A percentile compares a stretch with the other conserved stretches of the same genome.
Conservation (phyloP, 1,140 invertebrate genomes). For the Dendroctonus ponderosae region DNA sequence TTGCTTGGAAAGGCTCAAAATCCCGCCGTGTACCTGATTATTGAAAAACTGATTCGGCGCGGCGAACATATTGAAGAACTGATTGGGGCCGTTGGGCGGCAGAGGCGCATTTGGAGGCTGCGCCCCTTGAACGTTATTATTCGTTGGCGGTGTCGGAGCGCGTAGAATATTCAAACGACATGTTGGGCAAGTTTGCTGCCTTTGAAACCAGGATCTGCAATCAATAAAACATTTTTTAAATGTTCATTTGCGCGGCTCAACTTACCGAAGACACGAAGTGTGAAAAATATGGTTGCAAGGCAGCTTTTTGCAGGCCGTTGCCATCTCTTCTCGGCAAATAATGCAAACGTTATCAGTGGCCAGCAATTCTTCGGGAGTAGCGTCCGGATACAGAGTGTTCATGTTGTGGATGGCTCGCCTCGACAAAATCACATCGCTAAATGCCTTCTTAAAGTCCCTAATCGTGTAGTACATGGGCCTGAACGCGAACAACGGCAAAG, state of each 20-base stretch:
- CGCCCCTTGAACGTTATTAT: slow-evolving; percentile 40
- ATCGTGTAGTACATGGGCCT: slow-evolving; percentile 98
- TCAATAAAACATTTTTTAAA: not conserved
- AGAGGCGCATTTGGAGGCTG: slow-evolving; percentile 21
- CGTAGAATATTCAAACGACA: slow-evolving; percentile 94
- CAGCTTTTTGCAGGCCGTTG: slow-evolving; percentile 88
- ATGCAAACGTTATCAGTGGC: slow-evolving; percentile 98
- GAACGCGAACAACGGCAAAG: slow-evolving; percentile 96
- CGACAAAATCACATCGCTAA: slow-evolving; percentile 97
- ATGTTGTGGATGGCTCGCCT: slow-evolving; percentile 95
- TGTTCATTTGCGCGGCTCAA: not conserved
- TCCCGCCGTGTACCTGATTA: slow-evolving; percentile 13
- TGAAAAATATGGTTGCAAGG: slow-evolving; percentile 99
- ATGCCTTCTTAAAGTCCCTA: slow-evolving; percentile 95
- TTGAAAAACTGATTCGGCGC: slow-evolving; percentile 46
- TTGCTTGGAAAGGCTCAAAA: too few relatives aligned
- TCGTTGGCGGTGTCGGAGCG: slow-evolving; percentile 53
- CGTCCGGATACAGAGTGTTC: slow-evolving; percentile 97
- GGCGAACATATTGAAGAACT: slow-evolving; percentile 38
- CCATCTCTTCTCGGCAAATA: slow-evolving; percentile 95
- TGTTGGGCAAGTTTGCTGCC: slow-evolving; percentile 99
- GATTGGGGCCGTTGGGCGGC: slow-evolving; percentile 35
- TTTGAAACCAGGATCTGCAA: slow-evolving; percentile 91
- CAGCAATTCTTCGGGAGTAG: slow-evolving; percentile 89
- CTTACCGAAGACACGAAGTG: slow-evolving; percentile 84